These are phyloP conservation scores for Hydrocynus forskahlii DNA, from an alignment of 2,797 vertebrate species.

Conservation along the genomic window DNA sequence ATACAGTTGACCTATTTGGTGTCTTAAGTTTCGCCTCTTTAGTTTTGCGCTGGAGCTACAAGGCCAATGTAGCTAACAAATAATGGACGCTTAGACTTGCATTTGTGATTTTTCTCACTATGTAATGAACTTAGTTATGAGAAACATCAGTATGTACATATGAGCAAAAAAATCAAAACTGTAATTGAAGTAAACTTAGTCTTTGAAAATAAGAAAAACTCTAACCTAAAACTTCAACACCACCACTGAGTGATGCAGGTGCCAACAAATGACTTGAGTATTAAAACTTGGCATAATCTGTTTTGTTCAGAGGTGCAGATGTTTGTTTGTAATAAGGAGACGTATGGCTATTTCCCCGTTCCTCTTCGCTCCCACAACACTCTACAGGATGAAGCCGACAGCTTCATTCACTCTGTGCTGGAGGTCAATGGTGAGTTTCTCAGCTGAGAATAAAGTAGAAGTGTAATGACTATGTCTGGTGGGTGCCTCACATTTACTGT, in stretches of 20 bases:
- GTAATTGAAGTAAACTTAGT: no score
- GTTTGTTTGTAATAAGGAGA: slow-evolving; percentile 89
- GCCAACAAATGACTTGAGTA: background rate
- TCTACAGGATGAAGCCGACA: slow-evolving; percentile 86
- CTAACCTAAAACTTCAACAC: no score
- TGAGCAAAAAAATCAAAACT: no score
- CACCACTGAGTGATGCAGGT: background rate
- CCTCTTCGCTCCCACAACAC: slow-evolving; percentile 85
- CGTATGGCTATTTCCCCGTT: slow-evolving; percentile 86
- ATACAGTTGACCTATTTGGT: background rate
- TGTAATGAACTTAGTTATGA: background rate
- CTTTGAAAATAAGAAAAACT: no score
- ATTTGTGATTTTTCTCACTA: background rate
- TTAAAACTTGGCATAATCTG: background rate
- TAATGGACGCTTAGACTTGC: background rate
- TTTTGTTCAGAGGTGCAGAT: slow-evolving; percentile 86
- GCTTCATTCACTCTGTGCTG: slow-evolving; percentile 85
- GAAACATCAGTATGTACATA: no score
- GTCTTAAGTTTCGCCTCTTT: background rate
- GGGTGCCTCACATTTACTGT: slow-evolving; percentile 27
- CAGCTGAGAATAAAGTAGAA: background rate
- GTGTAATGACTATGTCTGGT: background rate
- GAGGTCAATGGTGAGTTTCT: slow-evolving; percentile 87
- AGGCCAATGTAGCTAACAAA: background rate
- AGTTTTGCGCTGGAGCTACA: no score